Conservation (phyloP, 2,113 vertebrate species). For the Psilopogon haemacephalus region DNA sequence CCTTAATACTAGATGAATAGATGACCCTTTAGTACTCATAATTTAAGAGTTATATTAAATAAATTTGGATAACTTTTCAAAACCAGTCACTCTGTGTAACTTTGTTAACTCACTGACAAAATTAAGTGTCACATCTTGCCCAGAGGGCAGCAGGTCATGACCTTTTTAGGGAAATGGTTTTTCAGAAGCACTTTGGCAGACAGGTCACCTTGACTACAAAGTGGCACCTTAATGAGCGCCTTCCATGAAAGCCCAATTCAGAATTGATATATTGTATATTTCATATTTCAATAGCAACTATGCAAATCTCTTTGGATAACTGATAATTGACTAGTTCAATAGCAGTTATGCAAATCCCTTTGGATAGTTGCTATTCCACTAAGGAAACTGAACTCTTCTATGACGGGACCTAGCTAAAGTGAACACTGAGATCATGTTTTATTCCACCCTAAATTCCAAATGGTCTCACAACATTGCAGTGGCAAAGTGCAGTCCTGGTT, state of each 20-base stretch:
- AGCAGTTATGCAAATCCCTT: not conserved
- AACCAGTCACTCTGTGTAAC: not conserved
- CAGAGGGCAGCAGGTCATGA: not conserved
- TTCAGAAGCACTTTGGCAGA: not conserved
- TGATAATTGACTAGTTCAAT: no score
- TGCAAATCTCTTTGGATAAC: no score
- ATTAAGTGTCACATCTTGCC: not conserved
- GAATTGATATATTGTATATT: not conserved
- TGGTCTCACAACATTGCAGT: not conserved
- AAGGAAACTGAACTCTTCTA: not conserved
- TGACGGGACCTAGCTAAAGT: not conserved
- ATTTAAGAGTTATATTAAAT: not conserved
- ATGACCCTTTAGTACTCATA: not conserved
- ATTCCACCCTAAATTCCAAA: not conserved
- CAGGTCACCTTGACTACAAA: not conserved
- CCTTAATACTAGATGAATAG: no score
- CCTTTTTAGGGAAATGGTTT: not conserved
- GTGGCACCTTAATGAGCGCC: not conserved
- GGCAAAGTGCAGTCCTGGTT: not conserved
- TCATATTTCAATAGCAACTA: no score
- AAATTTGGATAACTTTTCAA: not conserved
- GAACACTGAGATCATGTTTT: fast-evolving
- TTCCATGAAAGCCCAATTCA: not conserved
- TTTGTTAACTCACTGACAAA: not conserved
- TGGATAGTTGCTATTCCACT: not conserved